Base-by-base conservation (phyloP, 2,113 vertebrate species). In the Pituophis catenifer region DNA sequence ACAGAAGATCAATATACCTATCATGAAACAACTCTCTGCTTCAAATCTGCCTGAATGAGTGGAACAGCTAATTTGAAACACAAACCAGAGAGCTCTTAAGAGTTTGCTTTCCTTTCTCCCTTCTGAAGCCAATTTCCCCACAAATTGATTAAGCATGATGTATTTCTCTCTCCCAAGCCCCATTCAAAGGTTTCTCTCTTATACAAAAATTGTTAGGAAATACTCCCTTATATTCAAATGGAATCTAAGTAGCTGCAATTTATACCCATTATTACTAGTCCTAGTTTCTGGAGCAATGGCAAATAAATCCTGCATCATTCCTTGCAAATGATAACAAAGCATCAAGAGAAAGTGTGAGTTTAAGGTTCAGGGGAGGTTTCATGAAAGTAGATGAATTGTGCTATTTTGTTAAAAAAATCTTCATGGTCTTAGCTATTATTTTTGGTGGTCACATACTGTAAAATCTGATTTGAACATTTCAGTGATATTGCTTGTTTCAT, bases 401-500 rank as follows among this genome's bases (percentile, higher is more conserved):
- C 24, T 2, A 93, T 95, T 57, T 38, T 88, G 50, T 54, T 54
- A 54, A n/a, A 88, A 88, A 70, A 33, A 54, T 17, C 23, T 29
- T 88, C 58, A 38, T 70, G 29, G 12, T 65, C 52, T 13, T 95
- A 92, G 91, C 1, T 65, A 94, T 94, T 93, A 38, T 13, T 81
- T 92, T 86, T 48, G 59, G 86, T 29, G 94, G 93, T 24, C 33
- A 75, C 26, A 50, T 81, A 95, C 59, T 62, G 59, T 62, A 93
- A 94, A 52, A 94, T 93, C 95, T 86, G 85, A 44, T 50, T 86
- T 23, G 44, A 91, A 91, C 92, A 87, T 50, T 33, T 55, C 62
- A 55, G 29, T 86, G 86, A 94, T 95, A 59, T 11, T 91, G 57
- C 44, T 93, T 92, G 90, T 70, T 93, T 94, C 94, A 85, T 95